A percentile compares a stretch with the other conserved stretches of the same genome.
Conservation (phyloP, 2,888 invertebrate species). For the Gymnocheta viridis region DNA sequence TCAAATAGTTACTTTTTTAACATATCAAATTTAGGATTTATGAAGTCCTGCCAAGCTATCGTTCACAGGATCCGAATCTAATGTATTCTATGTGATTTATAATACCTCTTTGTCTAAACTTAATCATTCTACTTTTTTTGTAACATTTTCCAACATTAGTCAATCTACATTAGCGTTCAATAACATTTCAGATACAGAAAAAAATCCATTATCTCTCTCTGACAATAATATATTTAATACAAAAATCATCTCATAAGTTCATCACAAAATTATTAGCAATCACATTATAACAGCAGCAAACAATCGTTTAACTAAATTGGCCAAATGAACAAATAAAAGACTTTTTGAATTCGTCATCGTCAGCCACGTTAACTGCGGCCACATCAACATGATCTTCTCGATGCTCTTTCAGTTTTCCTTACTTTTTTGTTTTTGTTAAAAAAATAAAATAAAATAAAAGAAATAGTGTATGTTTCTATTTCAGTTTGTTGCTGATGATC, state of each 20-base stretch:
- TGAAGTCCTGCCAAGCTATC: too few species aligned
- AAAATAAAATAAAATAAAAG: not conserved
- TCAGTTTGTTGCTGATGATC: not conserved
- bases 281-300: not conserved
- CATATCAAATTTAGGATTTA: too few species aligned
- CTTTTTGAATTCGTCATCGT: not conserved
- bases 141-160: too few species aligned
- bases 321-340: conserved; percentile 11
- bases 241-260: not conserved
- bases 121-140: too few species aligned
- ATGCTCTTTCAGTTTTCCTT: conserved; percentile 15
- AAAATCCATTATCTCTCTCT: too few species aligned
- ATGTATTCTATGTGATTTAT: too few species aligned
- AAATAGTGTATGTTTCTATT: not conserved
- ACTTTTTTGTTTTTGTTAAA: not conserved
- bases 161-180: too few species aligned
- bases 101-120: too few species aligned
- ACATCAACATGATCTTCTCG: conserved; percentile 7
- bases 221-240: not conserved
- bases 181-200: too few species aligned
- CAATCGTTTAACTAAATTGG: conserved; percentile 24
- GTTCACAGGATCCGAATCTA: too few species aligned
- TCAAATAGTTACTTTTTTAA: too few species aligned
- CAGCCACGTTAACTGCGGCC: not conserved
- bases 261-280: not conserved